phyloP scores from a whole-genome alignment of 2,888 invertebrate genomes.

The Andrena bicolor region DNA sequence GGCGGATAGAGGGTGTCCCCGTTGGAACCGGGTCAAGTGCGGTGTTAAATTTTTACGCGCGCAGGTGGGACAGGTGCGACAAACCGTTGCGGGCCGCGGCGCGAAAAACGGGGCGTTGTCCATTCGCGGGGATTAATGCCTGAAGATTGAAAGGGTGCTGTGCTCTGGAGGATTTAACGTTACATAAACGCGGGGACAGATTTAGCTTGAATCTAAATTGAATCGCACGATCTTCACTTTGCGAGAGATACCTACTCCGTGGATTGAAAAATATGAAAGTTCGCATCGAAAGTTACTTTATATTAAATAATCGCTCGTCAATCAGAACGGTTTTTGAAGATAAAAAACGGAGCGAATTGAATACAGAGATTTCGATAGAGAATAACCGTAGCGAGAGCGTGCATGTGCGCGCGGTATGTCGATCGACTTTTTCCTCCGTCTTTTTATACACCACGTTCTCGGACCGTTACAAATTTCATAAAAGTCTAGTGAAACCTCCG shows the following conservation, averaged over 20 bases:
- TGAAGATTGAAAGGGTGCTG: too few species aligned
- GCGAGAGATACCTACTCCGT: too few species aligned
- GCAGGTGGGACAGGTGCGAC: neutral
- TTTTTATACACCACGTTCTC: slow-evolving; percentile 12
- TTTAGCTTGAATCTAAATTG: too few species aligned
- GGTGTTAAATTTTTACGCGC: neutral
- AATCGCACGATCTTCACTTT: too few species aligned
- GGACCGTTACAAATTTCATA: slow-evolving; percentile 48
- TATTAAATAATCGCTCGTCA: neutral
- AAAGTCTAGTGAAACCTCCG: slow-evolving; percentile 55
- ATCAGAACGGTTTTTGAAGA: too few species aligned
- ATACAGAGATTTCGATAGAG: neutral
- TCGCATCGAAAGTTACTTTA: neutral
- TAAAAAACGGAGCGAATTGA: neutral
- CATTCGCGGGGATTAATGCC: too few species aligned
- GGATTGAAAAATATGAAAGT: neutral
- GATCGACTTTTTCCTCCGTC: slow-evolving; percentile 47
- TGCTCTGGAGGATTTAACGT: too few species aligned
- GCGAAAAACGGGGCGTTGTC: too few species aligned
- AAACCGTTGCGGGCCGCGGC: too few species aligned
- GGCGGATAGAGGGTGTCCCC: neutral
- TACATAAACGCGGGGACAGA: too few species aligned
- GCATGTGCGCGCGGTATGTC: slow-evolving; percentile 8
- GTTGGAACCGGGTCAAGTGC: slow-evolving; percentile 27
- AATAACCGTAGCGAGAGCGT: slow-evolving; percentile 7